A percentile compares a stretch with the other conserved stretches of the same genome.
These are phyloP conservation scores for Drosophila kohkoa DNA, from an alignment of 1,140 invertebrate genomes.

Conservation along the genomic window DNA sequence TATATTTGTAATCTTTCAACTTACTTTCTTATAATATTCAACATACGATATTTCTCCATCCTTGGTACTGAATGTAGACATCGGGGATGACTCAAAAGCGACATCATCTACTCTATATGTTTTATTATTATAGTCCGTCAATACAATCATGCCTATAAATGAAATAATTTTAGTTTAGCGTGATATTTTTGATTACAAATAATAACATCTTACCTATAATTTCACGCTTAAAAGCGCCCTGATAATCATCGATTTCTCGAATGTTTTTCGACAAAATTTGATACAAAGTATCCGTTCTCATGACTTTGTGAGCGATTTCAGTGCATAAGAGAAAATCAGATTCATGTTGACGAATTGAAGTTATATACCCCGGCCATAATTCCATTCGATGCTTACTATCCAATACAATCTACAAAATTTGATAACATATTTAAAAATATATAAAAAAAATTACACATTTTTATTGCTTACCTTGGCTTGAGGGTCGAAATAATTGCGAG, in stretches of 20 bases:
- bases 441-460: background rate
- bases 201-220: constrained; percentile 86
- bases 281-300: constrained; percentile 87
- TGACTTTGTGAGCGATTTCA: constrained; percentile 92
- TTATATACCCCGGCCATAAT: constrained; percentile 92
- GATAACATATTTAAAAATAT: background rate
- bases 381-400: constrained; percentile 63
- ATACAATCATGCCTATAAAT: constrained; percentile 86
- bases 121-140: constrained; percentile 96
- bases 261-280: constrained; percentile 87
- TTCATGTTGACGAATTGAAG: constrained; percentile 92
- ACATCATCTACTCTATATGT: constrained; percentile 96
- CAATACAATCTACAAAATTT: constrained; percentile 20
- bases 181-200: background rate
- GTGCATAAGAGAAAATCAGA: constrained; percentile 89
- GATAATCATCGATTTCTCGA: constrained; percentile 85
- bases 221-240: constrained; percentile 86
- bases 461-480: constrained; percentile 86
- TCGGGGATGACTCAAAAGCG: constrained; percentile 87
- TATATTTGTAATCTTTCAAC: background rate
- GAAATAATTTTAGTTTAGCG: background rate
- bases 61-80: constrained; percentile 87
- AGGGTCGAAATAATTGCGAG: constrained; percentile 87
- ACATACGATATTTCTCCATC: constrained; percentile 87
- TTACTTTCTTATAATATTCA: constrained; percentile 91